Conservation (phyloP, 1,140 invertebrate genomes). For the Parasteatoda tepidariorum region DNA sequence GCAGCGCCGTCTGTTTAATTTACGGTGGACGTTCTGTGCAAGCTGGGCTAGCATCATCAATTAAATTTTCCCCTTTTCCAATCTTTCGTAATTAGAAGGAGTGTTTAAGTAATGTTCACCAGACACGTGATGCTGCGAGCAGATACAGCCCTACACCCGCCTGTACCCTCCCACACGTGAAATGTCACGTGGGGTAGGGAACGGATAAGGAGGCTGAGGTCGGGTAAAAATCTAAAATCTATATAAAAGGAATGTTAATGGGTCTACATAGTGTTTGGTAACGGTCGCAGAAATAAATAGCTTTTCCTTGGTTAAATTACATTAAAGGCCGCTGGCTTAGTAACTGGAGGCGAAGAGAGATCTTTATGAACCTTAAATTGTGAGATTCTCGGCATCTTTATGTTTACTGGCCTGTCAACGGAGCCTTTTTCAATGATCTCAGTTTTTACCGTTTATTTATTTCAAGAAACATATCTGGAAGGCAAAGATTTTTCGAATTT, state of each 20-base stretch:
- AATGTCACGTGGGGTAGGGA: background rate
- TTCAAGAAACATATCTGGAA: no score
- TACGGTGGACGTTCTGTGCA: constrained; percentile 39
- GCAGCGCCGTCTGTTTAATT: constrained; percentile 47
- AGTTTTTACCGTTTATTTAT: no score
- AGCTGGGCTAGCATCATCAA: constrained; percentile 56
- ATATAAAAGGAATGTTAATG: constrained; percentile 60
- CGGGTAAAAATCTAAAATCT: constrained; percentile 59
- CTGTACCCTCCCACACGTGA: background rate
- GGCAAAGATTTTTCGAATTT: no score
- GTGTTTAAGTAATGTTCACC: constrained; percentile 60
- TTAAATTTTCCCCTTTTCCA: constrained; percentile 61
- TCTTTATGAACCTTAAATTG: background rate
- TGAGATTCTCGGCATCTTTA: background rate
- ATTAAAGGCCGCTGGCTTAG: background rate
- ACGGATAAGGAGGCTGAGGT: constrained; percentile 1
- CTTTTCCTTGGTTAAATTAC: constrained; percentile 17
- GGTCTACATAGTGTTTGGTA: background rate
- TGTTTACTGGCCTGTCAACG: background rate
- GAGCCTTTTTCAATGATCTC: background rate
- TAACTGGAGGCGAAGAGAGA: background rate
- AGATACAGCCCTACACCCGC: constrained; percentile 26
- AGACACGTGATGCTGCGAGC: constrained; percentile 55
- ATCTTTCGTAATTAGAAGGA: constrained; percentile 60
- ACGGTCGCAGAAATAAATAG: constrained; percentile 11